These are phyloP conservation scores for Trachelus iudaicus DNA, from an alignment of 2,888 invertebrate species.

Conservation along the genomic window DNA sequence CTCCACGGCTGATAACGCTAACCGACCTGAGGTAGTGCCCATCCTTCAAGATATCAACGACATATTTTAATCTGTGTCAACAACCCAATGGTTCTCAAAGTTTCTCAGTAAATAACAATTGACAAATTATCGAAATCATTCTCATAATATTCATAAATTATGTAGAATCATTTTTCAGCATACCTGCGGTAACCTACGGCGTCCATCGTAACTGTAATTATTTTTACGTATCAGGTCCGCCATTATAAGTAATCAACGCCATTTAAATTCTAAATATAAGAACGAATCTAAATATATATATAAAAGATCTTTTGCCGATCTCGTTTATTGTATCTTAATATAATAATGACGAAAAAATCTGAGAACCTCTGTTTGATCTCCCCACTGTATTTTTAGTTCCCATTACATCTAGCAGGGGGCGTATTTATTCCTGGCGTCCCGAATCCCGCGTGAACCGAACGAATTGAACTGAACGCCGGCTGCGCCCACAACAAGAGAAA, in stretches of 20 bases:
- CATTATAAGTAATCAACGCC: neutral
- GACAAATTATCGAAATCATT: neutral
- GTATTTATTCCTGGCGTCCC: neutral
- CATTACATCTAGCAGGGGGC: neutral
- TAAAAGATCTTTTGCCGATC: neutral
- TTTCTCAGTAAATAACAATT: neutral
- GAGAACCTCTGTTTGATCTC: neutral
- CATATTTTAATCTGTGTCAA: neutral
- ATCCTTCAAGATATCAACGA: neutral
- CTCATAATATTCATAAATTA: neutral
- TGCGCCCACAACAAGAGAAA: constrained; percentile 33
- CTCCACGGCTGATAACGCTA: neutral
- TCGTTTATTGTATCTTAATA: neutral
- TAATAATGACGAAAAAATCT: neutral
- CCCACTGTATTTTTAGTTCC: neutral
- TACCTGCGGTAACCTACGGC: neutral
- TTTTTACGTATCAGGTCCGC: neutral
- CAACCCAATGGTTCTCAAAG: neutral
- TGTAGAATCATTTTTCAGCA: neutral
- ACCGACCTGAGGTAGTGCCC: neutral
- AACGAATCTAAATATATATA: neutral
- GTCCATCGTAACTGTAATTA: neutral
- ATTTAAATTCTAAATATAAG: neutral
- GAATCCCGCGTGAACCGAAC: constrained; percentile 37
- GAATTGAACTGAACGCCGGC: constrained; percentile 34